Base-by-base conservation (phyloP, 2,797 vertebrate genomes). In the Perodicticus potto region DNA sequence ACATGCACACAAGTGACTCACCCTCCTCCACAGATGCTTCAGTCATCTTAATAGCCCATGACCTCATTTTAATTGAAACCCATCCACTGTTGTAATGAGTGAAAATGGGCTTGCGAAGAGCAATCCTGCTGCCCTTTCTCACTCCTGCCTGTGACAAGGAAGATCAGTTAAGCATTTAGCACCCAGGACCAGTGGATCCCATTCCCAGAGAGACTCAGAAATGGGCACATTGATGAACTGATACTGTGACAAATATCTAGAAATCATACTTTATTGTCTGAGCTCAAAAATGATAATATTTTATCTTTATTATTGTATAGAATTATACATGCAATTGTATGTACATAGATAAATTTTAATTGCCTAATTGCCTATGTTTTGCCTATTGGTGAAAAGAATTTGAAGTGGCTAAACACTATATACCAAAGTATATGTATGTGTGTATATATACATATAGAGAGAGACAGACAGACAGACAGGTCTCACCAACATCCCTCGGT, bases 31-130 rank as follows among this genome's bases (percentile, higher is more conserved):
- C 84, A 53, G 4, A 40, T 88, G 76, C 45, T 13, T 4, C 65
- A 78, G 67, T 81, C 91, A 81, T 95, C 77, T 81, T 94, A 95
- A 94, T 23, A 95, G 90, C 49, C 90, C 72, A 87, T 96, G 97
- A 97, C 49, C 69, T 97, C 95, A 97, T 96, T 86, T 77, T 89
- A 65, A 93, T 82, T 96, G 89, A 97, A 97, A 94, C 67, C 32
- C 32, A 80, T 94, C 76, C 86, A 86, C 74, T 25, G 12, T 32
- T 89, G 53, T 72, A 89, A 87, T 86, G 57, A 88, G n/a, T 11
- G 45, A 92, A 96, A 83, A 69, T 16, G 53, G 63, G 81, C 81
- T 91, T 63, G 40, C 27, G 72, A 85, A 84, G 84, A 86, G 34
- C 4, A 32, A 1, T 59, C 25, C 11, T 14, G 3, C 37, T 85